Evolutionary conservation across 2,113 vertebrate species (phyloP), one percentile per base, ranked within the genome.

Genomic region (Sapayoa aenigma): DNA sequence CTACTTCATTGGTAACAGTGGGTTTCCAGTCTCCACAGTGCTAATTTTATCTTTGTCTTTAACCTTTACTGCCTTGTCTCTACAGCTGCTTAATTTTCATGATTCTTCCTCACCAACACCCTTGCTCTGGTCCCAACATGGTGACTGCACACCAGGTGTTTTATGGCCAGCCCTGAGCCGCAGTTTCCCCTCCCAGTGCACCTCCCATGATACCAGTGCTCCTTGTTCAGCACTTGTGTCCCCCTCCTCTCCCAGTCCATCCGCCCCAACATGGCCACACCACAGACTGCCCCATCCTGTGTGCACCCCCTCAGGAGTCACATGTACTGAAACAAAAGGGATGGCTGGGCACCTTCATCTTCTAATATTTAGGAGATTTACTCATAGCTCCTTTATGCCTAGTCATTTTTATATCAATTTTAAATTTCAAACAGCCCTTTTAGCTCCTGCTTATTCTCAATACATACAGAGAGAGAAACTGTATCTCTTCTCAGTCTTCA

Each of bases 241-340:
- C 35, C 39, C 15, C 71, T 84, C 33, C 47, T 66, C 37, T 41
- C 56, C 56, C 33, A 50, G 24, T 66, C 37, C 72, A 23, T 44
- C 49, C 46, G 2, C 56, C 0, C 1, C 28, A 68, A 75, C 3
- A 2, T 2, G 22, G 42, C 67, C 47, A 39, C 68, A 17, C 33
- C 0, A 1, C 66, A 63, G 56, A 28, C 21, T 17, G 53, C 27
- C 60, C 50, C 1, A 1, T 74, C 75, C n/a, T 3, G 4, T 71
- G 35, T 20, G 41, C 41, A 47, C 8, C 16, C 33, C 30, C 27
- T 24, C 1, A 2, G 31, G 37, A 56, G 46, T 24, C 27, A 49
- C 60, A n/a, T 0, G 1, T 4, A 24, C 31, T 21, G 60, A 67
- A 92, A 83, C 37, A 69, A 78, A 87, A 87, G 60, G 33, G 20